Evolutionary conservation across 2,888 invertebrate genomes (phyloP), one percentile per base, ranked within the genome.

Genomic region (Antheraea yamamai): DNA sequence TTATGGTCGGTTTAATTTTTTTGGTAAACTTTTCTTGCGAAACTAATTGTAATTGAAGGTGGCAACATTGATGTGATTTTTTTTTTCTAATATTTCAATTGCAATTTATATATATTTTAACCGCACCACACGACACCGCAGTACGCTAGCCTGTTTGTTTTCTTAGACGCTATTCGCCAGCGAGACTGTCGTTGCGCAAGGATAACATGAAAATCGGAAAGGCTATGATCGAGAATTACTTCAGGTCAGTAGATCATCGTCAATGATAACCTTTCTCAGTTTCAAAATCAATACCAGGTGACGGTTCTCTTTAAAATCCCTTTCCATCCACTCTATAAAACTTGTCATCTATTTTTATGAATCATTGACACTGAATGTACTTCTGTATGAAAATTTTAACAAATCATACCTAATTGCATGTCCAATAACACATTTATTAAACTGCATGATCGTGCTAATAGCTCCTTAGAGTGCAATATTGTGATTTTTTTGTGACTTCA

Each of bases 141-240:
- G 87, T 89, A 87, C 87, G 92, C 91, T 92, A 91, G 93, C 87
- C 83, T 86, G 89, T 93, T 91, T 93, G 89, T 93, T 92, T 92
- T 90, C 89, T 88, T 97, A 97, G 97, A 96, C 97, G 97, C 95
- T 97, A 97, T 96, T 97, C 97, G 95, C 97, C 97, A 87, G 97
- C 96, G 95, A 96, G 97, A 92, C 96, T 97, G 93, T 97, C 97
- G 90, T 96, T 97, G 92, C 96, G 97, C 92, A 97, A 97, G 95
- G 96, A 96, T 84, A 97, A 97, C 92, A 96, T 97, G 95, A 97
- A 97, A 95, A 95, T 97, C 88, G 96, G 97, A 84, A 96, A 97
- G 89, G 97, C 97, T 90, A 96, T 97, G 90, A 96, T 97, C 94
- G 97, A 97, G 95, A 97, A 96, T 94, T 97, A 96, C 89, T 96